Evolutionary conservation across 1,140 invertebrate genomes (phyloP).

Genomic region (Grapholita molesta): DNA sequence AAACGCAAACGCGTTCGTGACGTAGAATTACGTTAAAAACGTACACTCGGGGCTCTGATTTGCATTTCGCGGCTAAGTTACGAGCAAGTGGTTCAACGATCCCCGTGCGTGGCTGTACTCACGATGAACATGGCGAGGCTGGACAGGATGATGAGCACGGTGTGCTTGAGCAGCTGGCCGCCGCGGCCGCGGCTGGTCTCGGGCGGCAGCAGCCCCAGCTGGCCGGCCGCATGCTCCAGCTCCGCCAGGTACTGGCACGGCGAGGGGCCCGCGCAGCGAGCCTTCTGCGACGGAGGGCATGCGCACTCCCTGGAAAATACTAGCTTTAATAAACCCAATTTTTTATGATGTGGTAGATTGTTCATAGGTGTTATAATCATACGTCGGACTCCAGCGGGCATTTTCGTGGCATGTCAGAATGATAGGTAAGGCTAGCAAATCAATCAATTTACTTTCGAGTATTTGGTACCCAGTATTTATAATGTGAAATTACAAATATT

Average conservation of each 20-base stretch:
- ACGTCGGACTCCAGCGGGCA: too few relatives aligned
- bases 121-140: slow-evolving; percentile 93
- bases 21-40: too few relatives aligned
- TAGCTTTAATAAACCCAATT: background rate
- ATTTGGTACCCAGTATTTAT: too few relatives aligned
- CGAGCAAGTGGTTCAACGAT: too few relatives aligned
- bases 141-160: slow-evolving; percentile 89
- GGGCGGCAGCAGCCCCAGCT: slow-evolving; percentile 59
- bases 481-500: too few relatives aligned
- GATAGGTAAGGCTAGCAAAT: too few relatives aligned
- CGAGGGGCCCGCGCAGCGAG: slow-evolving; percentile 35
- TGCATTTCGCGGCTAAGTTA: too few relatives aligned
- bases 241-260: slow-evolving; percentile 54
- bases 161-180: slow-evolving; percentile 87
- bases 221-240: slow-evolving; percentile 52
- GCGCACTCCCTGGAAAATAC: slow-evolving; percentile 51
- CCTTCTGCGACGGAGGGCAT: slow-evolving; percentile 47
- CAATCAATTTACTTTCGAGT: too few relatives aligned
- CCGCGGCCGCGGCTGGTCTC: slow-evolving; percentile 60
- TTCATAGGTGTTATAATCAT: too few relatives aligned
- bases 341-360: background rate
- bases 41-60: too few relatives aligned
- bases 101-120: slow-evolving; percentile 71
- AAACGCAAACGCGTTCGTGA: too few relatives aligned
- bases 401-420: too few relatives aligned